Evolutionary conservation across 2,888 invertebrate species (phyloP), one percentile per base, ranked within the genome.

Genomic region (Phyto melanocephala): DNA sequence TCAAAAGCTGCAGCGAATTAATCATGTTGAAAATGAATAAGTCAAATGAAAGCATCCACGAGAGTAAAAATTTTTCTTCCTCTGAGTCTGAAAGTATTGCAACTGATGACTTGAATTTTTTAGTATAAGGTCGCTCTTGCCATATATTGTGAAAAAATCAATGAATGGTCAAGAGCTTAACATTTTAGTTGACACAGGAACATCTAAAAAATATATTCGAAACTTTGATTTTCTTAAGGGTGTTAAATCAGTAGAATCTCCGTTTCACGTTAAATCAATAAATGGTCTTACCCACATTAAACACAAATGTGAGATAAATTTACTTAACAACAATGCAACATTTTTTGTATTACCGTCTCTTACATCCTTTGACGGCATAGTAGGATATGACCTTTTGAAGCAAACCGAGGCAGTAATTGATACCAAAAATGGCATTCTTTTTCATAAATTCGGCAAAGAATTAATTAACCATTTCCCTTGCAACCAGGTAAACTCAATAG

Each of bases 331-430:
- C 28, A 76, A 45, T n/a, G 35, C 71, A 76, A 70, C 71, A n/a
- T 77, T 81, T 56, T 77, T 56, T 62, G 11, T 76, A 22, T 33
- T 74, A 33, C 65, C 68, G 13, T 54, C 33, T n/a, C 24, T 70
- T 28, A 42, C 24, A 24, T 68, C 54, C n/a, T 70, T 70, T 20
- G 60, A 71, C 15, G 77, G 74, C 67, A 74, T 81, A 37, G 47
- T 81, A 42, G 77, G 77, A 1, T 78, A 72, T 33, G 71, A 84
- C 15, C 79, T 78, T 75, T 58, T 84, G 8, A 80, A 56, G 54
- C 33, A 84, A 75, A 75, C 78, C 11, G 65, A 78, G 33, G 82
- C 79, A 35, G 35, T 42, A 40, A 79, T 81, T 40, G 81, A 81
- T 42, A 71, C 67, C 13, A 62, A 58, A 8, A 62, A 42, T 63